A percentile compares a stretch with the other conserved stretches of the same genome.
Conservation (phyloP, 2,797 vertebrate genomes). For the Pogonophryne albipinna region DNA sequence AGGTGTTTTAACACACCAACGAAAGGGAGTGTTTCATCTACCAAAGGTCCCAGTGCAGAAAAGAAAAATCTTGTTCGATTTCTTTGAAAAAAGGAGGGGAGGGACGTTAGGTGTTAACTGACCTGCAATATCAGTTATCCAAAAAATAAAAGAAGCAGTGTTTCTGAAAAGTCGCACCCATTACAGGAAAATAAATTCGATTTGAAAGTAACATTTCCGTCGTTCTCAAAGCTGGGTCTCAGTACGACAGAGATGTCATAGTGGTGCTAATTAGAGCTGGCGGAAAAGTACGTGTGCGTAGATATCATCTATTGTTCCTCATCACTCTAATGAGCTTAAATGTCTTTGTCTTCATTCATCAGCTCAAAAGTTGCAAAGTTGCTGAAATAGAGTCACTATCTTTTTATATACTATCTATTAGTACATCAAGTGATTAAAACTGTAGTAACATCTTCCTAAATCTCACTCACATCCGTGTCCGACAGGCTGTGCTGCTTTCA, state of each 20-base stretch:
- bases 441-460: slow-evolving; percentile 23
- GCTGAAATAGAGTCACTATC: slow-evolving; percentile 45
- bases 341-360: slow-evolving; percentile 80
- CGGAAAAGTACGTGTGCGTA: slow-evolving; percentile 70
- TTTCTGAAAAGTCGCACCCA: slow-evolving; percentile 52
- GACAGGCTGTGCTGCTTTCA: slow-evolving; percentile 11
- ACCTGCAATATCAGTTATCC: slow-evolving; percentile 42
- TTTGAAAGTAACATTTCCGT: slow-evolving; percentile 81
- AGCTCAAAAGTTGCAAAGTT: slow-evolving; percentile 73
- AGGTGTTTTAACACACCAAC: slow-evolving; percentile 65
- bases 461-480: neutral
- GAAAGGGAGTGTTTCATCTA: slow-evolving; percentile 70
- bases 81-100: neutral
- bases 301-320: slow-evolving; percentile 82
- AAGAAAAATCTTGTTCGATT: slow-evolving; percentile 13
- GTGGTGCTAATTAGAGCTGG: slow-evolving; percentile 77
- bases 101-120: slow-evolving; percentile 27
- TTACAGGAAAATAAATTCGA: slow-evolving; percentile 67
- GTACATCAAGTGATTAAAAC: slow-evolving; percentile 41
- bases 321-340: slow-evolving; percentile 82
- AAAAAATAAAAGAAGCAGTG: slow-evolving; percentile 39
- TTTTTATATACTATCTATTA: slow-evolving; percentile 49
- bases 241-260: slow-evolving; percentile 77
- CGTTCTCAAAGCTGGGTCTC: slow-evolving; percentile 57
- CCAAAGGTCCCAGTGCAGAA: slow-evolving; percentile 56